These are phyloP conservation scores for Drosophila pectinifera DNA, from an alignment of 1,140 invertebrate genomes.

Conservation along the genomic window DNA sequence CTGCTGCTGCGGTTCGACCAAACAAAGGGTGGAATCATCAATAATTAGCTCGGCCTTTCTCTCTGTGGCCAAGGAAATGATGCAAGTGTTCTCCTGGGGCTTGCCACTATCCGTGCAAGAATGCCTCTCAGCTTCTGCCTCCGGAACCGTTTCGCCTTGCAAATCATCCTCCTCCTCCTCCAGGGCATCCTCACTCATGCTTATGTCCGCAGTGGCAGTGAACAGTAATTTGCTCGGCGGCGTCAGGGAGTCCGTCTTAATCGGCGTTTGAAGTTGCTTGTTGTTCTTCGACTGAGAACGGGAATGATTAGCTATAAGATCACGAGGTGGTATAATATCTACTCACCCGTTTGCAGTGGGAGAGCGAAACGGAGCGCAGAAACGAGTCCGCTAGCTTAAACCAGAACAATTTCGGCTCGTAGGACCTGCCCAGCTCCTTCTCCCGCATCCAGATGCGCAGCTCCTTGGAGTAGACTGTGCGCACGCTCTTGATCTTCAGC, in stretches of 20 bases:
- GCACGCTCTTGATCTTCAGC: slow-evolving; percentile 83
- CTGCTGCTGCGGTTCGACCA: slow-evolving; percentile 42
- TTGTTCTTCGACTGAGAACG: slow-evolving; percentile 25
- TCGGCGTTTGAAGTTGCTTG: slow-evolving; percentile 11
- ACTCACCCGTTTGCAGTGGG: slow-evolving; percentile 59
- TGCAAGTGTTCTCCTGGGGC: slow-evolving; percentile 1
- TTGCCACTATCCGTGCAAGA: neutral
- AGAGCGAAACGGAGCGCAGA: slow-evolving; percentile 68
- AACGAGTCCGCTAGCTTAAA: slow-evolving; percentile 71
- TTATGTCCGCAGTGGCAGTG: slow-evolving; percentile 24
- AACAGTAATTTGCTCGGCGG: slow-evolving; percentile 34
- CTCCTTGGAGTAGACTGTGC: slow-evolving; percentile 84
- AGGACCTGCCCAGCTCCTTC: slow-evolving; percentile 58
- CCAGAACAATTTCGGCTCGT: slow-evolving; percentile 73
- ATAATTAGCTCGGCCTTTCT: slow-evolving; percentile 41
- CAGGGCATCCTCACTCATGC: slow-evolving; percentile 56
- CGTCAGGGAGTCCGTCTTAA: slow-evolving; percentile 35
- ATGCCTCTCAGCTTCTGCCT: neutral
- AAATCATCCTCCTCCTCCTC: slow-evolving; percentile 29
- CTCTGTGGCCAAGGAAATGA: slow-evolving; percentile 12
- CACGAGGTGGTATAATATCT: neutral
- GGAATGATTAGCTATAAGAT: neutral
- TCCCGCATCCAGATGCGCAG: slow-evolving; percentile 72
- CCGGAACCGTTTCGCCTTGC: neutral
- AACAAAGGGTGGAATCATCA: slow-evolving; percentile 47